These are phyloP conservation scores for Choristoneura fumiferana DNA, from an alignment of 1,140 invertebrate genomes.

Conservation along the genomic window DNA sequence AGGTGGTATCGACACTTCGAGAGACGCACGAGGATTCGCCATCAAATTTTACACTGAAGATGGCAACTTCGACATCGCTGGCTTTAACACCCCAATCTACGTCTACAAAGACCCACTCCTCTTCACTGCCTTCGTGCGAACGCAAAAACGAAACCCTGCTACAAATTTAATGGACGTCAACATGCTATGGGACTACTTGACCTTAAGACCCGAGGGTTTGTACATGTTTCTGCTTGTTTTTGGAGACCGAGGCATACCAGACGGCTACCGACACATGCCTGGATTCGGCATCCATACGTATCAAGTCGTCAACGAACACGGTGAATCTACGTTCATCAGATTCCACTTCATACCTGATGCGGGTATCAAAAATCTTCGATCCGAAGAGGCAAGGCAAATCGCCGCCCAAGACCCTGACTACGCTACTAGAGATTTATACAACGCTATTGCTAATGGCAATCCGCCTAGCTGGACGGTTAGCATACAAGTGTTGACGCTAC, in stretches of 20 bases:
- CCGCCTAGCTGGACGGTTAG: slow-evolving; percentile 85
- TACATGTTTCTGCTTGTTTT: slow-evolving; percentile 82
- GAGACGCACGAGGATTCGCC: slow-evolving; percentile 86
- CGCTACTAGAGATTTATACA: slow-evolving; percentile 85
- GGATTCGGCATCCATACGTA: slow-evolving; percentile 86
- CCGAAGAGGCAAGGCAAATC: slow-evolving; percentile 80
- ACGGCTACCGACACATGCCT: slow-evolving; percentile 88
- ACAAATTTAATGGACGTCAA: slow-evolving; percentile 88
- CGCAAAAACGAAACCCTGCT: slow-evolving; percentile 85
- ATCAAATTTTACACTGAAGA: slow-evolving; percentile 89
- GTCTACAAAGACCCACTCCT: slow-evolving; percentile 85
- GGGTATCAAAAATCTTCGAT: slow-evolving; percentile 83
- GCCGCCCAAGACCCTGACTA: slow-evolving; percentile 86
- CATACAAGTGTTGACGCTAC: slow-evolving; percentile 78
- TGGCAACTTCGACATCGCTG: slow-evolving; percentile 87
- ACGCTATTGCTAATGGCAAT: slow-evolving; percentile 84
- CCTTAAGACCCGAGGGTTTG: slow-evolving; percentile 89
- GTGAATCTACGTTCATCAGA: slow-evolving; percentile 82
- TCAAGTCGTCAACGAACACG: slow-evolving; percentile 83
- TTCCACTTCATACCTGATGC: slow-evolving; percentile 87
- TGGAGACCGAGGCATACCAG: slow-evolving; percentile 92
- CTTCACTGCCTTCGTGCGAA: slow-evolving; percentile 82
- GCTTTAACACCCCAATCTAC: slow-evolving; percentile 88
- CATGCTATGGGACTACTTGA: slow-evolving; percentile 95
- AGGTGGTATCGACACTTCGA: slow-evolving; percentile 89